Base-by-base conservation (phyloP, 2,888 invertebrate species). In the Synanthedon formicaeformis region DNA sequence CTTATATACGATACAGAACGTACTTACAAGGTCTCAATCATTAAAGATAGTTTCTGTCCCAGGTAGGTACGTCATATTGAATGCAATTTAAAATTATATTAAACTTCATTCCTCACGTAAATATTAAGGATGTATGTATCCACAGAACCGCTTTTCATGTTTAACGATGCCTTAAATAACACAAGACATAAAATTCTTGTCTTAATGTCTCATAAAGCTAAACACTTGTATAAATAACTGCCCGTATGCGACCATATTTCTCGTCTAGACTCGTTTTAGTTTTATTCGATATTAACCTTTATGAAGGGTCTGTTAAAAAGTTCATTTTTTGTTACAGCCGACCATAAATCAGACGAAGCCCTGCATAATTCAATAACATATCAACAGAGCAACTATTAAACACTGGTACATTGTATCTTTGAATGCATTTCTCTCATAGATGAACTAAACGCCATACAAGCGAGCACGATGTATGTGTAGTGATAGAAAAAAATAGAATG, bases 321-420 rank as follows among this genome's bases (percentile, higher is more conserved):
- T 57, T 55, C 45, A 59, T 53, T 63, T 66, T 66, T 63, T 60
- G 53, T 65, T 53, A 65, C 69, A 78, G 73, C 75, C 74, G 75
- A 61, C 63, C 61, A 70, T 79, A 76, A 75, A 78, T 81, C 65
- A 55, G 61, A 64, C 70, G 64, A 58, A 69, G 67, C 70, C 73
- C 73, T 69, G 64, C 73, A 75, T 75, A 67, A 71, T 73, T 71
- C 69, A 71, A 73, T 13, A 75, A 76, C 72, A 70, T 73, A 75
- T 80, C 80, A 76, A 78, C 73, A 74, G 69, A 58, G 60, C 62
- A 63, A 78, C 74, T 73, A 75, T 74, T 73, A 73, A 70, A 71
- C 66, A 60, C 57, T 60, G 55, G 58, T 64, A 64, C 65, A 69
- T 73, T 71, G 70, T 75, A 70, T 74, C 75, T 75, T 75, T 66